These are phyloP conservation scores for Ferrisia virgata DNA, from an alignment of 2,888 invertebrate species.

Conservation along the genomic window DNA sequence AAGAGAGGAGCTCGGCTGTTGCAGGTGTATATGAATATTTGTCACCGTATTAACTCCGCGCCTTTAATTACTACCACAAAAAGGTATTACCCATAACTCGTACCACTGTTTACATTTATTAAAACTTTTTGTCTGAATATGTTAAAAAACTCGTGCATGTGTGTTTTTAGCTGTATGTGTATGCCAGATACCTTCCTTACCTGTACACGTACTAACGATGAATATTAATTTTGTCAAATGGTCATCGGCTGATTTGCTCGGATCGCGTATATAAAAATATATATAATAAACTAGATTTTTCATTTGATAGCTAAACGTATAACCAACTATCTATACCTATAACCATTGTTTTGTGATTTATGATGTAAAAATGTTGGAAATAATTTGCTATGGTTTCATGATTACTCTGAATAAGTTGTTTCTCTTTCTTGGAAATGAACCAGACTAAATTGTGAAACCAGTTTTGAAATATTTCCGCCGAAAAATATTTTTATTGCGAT, in stretches of 20 bases:
- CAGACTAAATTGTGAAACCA: slow-evolving; percentile 15
- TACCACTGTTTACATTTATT: not conserved
- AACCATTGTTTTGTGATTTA: not conserved
- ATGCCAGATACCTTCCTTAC: too few species aligned
- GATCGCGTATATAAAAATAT: not conserved
- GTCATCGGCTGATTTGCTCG: not conserved
- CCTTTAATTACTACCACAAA: slow-evolving; percentile 23
- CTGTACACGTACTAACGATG: not conserved
- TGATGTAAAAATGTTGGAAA: not conserved
- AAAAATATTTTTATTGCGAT: slow-evolving; percentile 28
- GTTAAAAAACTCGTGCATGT: too few species aligned
- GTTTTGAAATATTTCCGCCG: slow-evolving; percentile 11
- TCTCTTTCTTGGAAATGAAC: slow-evolving; percentile 19
- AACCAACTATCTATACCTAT: not conserved
- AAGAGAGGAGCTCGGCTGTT: not conserved
- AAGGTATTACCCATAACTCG: too few species aligned
- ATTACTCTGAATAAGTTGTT: not conserved
- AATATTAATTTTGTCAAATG: not conserved
- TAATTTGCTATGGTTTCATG: not conserved
- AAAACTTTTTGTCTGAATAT: not conserved
- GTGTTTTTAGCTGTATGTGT: too few species aligned
- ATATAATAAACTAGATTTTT: not conserved
- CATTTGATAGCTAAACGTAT: not conserved
- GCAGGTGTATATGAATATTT: slow-evolving; percentile 40
- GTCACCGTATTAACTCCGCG: slow-evolving; percentile 28